Base-by-base conservation (phyloP, 2,888 invertebrate genomes). In the Platycheirus rosarum region DNA sequence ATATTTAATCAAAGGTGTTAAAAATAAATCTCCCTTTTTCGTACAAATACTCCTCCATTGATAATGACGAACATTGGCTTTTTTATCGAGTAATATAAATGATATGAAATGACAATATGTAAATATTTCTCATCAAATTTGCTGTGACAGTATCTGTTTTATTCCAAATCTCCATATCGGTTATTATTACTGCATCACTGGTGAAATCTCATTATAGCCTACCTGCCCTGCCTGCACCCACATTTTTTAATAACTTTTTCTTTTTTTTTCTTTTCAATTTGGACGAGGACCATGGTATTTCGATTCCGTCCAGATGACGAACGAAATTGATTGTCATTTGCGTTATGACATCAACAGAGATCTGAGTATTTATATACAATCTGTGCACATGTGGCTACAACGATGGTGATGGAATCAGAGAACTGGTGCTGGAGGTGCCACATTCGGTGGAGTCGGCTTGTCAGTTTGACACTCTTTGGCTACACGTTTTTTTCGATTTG, bases 281-380 rank as follows among this genome's bases (percentile, higher is more conserved):
- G 42, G 63, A 68, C 77, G 73, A 60, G 60, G 42, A 77, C 71
- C 68, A 60, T 57, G 63, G 77, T 77, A 82, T 68, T 68, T 48
- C 44, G 16, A 51, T 48, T 16, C 51, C 32, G 8, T 4, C 46
- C 73, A 82, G 82, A 77, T 82, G 77, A 77, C 82, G 76, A 77
- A 76, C 69, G 77, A 53, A 82, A 82, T 77, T 77, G 68, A 77
- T 77, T 82, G 82, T 82, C 82, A 77, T 77, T 60, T 82, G 62
- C 71, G 51, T 71, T 66, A 76, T 82, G 53, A 48, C 53, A 60
- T 20, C 76, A 65, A 60, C 57, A 40, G 49, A 23, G 18, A 42
- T 65, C 26, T 63, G 37, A 42, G 63, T 70, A 55, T 44, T 65
- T 66, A 13, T 63, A 32, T n/a, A n/a, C n/a, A n/a, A n/a, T n/a